Percentiles rank a stretch among this genome's conserved stretches.
phyloP scores from a whole-genome alignment of 2,888 invertebrate species.

The Cotesia congregata region DNA sequence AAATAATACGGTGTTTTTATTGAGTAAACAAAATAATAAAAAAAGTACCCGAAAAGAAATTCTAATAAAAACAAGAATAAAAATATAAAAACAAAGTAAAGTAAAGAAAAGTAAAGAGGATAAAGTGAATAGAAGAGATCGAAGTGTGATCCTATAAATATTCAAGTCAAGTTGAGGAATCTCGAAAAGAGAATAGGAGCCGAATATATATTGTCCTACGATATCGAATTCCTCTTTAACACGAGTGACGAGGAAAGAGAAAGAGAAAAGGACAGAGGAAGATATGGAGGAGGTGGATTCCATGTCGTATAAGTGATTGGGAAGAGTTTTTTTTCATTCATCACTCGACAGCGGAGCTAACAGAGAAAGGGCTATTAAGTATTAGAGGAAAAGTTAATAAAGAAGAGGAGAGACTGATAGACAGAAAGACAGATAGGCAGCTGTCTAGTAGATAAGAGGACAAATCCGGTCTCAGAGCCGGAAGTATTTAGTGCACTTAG shows the following conservation, averaged over 20 bases:
- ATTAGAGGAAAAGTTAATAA: conserved; percentile 16
- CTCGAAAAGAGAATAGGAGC: conserved; percentile 8
- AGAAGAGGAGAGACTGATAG: conserved; percentile 4
- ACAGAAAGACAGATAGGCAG: conserved; percentile 10
- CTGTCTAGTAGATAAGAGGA: conserved; percentile 28
- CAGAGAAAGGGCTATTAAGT: conserved; percentile 3
- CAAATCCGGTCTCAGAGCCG: conserved; percentile 47
- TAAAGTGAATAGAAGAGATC: conserved; percentile 33
- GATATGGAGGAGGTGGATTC: conserved; percentile 40
- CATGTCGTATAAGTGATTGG: conserved; percentile 45
- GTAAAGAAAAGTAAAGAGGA: conserved; percentile 20
- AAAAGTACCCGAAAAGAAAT: conserved; percentile 35
- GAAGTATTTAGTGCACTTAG: conserved; percentile 51
- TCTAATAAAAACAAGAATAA: conserved; percentile 14
- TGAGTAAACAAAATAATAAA: conserved; percentile 27
- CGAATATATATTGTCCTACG: conserved; percentile 23
- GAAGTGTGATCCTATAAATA: conserved; percentile 34
- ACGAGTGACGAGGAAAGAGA: conserved; percentile 20
- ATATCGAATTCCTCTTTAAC: conserved; percentile 43
- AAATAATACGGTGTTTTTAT: background rate
- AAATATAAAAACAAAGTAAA: background rate
- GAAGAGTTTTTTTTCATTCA: conserved; percentile 27
- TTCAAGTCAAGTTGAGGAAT: conserved; percentile 32
- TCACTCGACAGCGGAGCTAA: background rate
- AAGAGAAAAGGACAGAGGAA: conserved; percentile 11